Base-by-base conservation (phyloP, 2,797 vertebrate species). In the Macrochelys suwanniensis region DNA sequence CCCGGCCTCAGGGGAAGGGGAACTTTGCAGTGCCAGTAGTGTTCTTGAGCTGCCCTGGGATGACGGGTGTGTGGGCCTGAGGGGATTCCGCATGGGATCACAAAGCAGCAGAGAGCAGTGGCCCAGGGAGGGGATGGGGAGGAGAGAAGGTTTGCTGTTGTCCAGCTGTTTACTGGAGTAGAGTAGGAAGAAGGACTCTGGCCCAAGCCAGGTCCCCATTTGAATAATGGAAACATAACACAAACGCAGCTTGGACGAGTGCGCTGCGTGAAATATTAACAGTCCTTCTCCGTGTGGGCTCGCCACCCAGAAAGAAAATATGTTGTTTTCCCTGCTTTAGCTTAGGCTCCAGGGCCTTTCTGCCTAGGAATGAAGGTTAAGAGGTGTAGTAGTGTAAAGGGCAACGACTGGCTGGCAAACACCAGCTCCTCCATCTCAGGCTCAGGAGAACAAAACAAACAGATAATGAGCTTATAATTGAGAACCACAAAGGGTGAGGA, bases 211-310 rank as follows among this genome's bases (percentile, higher is more conserved):
- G 10, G 7, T 54, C 28, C 42, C 6, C 23, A 15, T 25, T 45
- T 25, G 42, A 74, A 45, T 42, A 21, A 82, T 26, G 37, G 37
- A n/a, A 82, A 16, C n/a, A 42, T 28, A 57, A 80, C 68, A 42
- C n/a, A 87, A 83, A 33, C n/a, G 42, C 80, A 42, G 68, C 83
- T 45, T 9, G 71, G 71, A 26, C 21, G 10, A 74, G 47, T 42
- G 33, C 13, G 59, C 11, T 13, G 57, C 19, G 83, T 89, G 37
- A 93, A 93, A 89, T 53, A 90, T 93, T 93, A 90, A 79, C 88
- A 9, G 77, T 15, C 42, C 33, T 42, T 47, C 71, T 47, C n/a
- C 21, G 3, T 26, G 33, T 4, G 53, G 53, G 37, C 33, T 68
- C 33, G 2, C 80, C 23, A 26, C 25, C 25, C 82, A 61, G 45